Conservation (phyloP, 53 echinoderm and acorn worm genomes). For the Crossaster papposus region DNA sequence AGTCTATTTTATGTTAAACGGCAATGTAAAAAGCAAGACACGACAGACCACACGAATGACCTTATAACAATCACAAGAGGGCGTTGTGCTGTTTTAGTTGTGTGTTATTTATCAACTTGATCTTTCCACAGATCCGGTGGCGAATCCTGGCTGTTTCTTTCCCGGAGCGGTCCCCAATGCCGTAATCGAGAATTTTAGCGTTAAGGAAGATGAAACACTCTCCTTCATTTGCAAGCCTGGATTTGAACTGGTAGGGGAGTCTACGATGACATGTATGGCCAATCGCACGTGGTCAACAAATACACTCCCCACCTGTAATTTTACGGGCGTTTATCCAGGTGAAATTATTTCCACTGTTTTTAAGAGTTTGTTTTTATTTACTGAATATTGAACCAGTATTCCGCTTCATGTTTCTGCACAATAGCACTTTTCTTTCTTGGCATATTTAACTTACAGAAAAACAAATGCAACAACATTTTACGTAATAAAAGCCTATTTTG, state of each 20-base stretch:
- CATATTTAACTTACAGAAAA: too few species aligned
- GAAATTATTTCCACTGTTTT: background rate
- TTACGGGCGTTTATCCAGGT: slow-evolving; percentile 41
- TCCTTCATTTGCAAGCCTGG: slow-evolving; percentile 48
- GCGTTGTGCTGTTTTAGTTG: too few species aligned
- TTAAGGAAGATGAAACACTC: slow-evolving; percentile 23
- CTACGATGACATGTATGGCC: slow-evolving; percentile 20
- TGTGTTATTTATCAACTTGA: too few species aligned
- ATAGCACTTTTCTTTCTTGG: too few species aligned
- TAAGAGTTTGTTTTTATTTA: background rate
- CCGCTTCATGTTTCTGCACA: too few species aligned
- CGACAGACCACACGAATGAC: too few species aligned
- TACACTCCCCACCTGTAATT: slow-evolving; percentile 32
- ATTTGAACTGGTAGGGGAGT: slow-evolving; percentile 42
- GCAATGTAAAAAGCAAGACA: too few species aligned
- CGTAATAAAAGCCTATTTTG: too few species aligned
- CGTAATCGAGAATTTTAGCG: background rate
- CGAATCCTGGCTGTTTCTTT: slow-evolving; percentile 19
- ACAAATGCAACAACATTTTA: too few species aligned
- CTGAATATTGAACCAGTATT: too few species aligned
- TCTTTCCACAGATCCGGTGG: slow-evolving; percentile 18
- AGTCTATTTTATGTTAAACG: too few species aligned
- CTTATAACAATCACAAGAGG: too few species aligned
- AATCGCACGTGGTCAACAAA: slow-evolving; percentile 43
- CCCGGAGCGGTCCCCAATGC: slow-evolving; percentile 23